Percentiles rank a stretch among this genome's conserved stretches.
Evolutionary conservation across 2,888 invertebrate genomes (phyloP).

Genomic region (Cyrtodaria siliqua): DNA sequence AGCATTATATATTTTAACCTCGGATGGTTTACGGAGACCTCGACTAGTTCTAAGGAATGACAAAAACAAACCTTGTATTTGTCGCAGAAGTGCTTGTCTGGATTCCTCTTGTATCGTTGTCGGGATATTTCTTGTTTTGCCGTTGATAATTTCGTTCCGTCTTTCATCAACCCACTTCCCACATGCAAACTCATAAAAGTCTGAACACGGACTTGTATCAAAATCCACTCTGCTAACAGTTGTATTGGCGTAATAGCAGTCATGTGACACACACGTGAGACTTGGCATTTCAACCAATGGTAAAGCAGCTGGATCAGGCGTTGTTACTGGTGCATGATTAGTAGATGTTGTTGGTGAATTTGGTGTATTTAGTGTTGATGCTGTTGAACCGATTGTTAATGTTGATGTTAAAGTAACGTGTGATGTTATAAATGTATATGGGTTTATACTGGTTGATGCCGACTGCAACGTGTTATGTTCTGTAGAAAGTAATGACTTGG

Average conservation of each 20-base stretch:
- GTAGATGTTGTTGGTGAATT: not conserved
- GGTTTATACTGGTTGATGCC: no score
- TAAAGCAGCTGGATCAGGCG: slow-evolving; percentile 6
- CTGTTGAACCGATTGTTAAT: not conserved
- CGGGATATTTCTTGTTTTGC: slow-evolving; percentile 17
- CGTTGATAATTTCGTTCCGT: not conserved
- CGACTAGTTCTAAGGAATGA: no score
- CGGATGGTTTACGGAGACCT: no score
- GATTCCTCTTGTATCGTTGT: slow-evolving; percentile 28
- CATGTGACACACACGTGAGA: slow-evolving; percentile 8
- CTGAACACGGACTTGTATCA: slow-evolving; percentile 32
- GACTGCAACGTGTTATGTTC: no score
- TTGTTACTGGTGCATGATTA: not conserved
- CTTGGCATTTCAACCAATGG: slow-evolving; percentile 3
- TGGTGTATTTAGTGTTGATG: not conserved
- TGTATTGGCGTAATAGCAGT: slow-evolving; percentile 27
- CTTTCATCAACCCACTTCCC: slow-evolving; percentile 32
- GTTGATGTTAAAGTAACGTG: not conserved
- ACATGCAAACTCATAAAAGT: slow-evolving; percentile 48
- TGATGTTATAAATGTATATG: no score
- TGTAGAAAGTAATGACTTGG: no score
- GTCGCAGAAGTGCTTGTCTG: slow-evolving; percentile 14
- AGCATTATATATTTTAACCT: no score
- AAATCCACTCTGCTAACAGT: slow-evolving; percentile 31
- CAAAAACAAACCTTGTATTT: slow-evolving; percentile 40